Conservation (phyloP, 1,140 invertebrate species). For the Plectrocnemia conspersa region DNA sequence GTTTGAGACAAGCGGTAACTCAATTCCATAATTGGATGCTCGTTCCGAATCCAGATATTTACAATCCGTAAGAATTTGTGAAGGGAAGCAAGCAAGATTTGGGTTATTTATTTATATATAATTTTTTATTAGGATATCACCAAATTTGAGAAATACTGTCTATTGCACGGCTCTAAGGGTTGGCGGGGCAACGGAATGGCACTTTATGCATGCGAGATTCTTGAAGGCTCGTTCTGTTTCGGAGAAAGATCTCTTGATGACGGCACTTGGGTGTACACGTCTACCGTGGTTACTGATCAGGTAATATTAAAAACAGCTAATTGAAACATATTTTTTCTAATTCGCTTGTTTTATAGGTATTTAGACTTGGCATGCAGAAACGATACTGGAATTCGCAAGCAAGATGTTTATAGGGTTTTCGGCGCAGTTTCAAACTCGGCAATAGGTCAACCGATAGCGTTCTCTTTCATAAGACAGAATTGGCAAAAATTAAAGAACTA, state of each 20-base stretch:
- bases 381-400: conserved; percentile 72
- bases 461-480: conserved; percentile 68
- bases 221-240: conserved; percentile 65
- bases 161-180: conserved; percentile 80
- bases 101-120: not conserved
- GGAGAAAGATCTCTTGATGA: conserved; percentile 69
- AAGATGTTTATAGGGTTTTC: conserved; percentile 71
- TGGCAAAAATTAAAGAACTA: conserved; percentile 66
- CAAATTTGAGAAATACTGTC: conserved; percentile 72
- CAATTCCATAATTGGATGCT: conserved; percentile 71
- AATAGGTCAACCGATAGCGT: conserved; percentile 68
- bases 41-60: conserved; percentile 60
- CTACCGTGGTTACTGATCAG: conserved; percentile 72
- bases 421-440: conserved; percentile 64
- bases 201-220: conserved; percentile 77
- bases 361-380: conserved; percentile 65
- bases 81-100: not conserved
- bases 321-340: not conserved
- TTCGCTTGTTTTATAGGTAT: conserved; percentile 51
- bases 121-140: conserved; percentile 61
- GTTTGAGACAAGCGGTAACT: conserved; percentile 60
- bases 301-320: conserved; percentile 34
- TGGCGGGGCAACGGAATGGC: conserved; percentile 77
- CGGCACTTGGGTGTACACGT: conserved; percentile 71
- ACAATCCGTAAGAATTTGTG: conserved; percentile 63